A percentile compares a stretch with the other conserved stretches of the same genome.
phyloP scores from a whole-genome alignment of 2,113 vertebrate species.

The Cardinalis cardinalis region DNA sequence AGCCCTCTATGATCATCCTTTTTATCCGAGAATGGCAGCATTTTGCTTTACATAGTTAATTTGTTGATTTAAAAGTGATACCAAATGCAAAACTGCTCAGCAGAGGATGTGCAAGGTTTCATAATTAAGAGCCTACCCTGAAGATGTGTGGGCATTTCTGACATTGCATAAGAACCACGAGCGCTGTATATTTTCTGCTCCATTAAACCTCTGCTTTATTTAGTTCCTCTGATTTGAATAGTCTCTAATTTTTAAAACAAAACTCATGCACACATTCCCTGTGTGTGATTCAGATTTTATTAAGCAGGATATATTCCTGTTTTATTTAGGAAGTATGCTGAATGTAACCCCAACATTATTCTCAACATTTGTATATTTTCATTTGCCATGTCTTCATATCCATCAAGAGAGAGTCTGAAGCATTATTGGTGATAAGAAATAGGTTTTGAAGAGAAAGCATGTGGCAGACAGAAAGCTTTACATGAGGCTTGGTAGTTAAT shows the following conservation, averaged over 20 bases:
- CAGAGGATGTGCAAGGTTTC: background rate
- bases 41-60: background rate
- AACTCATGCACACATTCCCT: background rate
- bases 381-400: background rate
- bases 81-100: background rate
- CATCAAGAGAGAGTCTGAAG: background rate
- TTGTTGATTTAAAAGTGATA: background rate
- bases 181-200: background rate
- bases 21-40: background rate
- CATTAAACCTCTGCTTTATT: conserved; percentile 25
- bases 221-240: conserved; percentile 21
- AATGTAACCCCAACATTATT: background rate
- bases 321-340: background rate
- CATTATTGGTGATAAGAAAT: background rate
- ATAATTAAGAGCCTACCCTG: background rate
- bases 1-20: accelerated
- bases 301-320: background rate
- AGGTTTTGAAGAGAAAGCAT: background rate
- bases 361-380: background rate
- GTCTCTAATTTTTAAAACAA: background rate
- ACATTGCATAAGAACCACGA: background rate
- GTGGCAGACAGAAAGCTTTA: background rate
- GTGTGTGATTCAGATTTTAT: background rate
- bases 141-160: background rate
- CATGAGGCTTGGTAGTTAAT: background rate